These are phyloP conservation scores for Pristionchus fissidentatus DNA, from an alignment of 2,888 invertebrate genomes.

Conservation along the genomic window DNA sequence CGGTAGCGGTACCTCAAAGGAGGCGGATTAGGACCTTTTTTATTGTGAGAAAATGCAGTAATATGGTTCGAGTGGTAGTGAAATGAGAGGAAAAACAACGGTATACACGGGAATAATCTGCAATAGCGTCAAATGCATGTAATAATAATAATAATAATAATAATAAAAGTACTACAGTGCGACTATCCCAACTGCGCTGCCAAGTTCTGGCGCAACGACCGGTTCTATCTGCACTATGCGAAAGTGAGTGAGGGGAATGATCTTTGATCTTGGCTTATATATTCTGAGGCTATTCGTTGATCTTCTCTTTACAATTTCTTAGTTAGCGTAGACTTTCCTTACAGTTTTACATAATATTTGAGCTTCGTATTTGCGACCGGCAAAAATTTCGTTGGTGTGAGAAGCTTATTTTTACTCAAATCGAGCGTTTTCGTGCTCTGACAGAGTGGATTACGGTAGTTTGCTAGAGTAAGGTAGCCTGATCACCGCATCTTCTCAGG, in stretches of 20 bases:
- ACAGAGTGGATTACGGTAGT: no score
- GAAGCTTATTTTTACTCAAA: no score
- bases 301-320: no score
- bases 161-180: slow-evolving; percentile 16
- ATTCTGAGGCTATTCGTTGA: not conserved
- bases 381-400: no score
- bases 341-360: no score
- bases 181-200: slow-evolving; percentile 44
- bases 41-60: not conserved
- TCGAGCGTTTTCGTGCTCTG: no score
- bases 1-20: not conserved
- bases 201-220: slow-evolving; percentile 67
- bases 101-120: not conserved
- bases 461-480: no score
- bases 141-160: not conserved
- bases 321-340: no score
- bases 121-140: not conserved
- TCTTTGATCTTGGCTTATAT: slow-evolving; percentile 43
- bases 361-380: not conserved
- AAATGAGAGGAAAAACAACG: not conserved
- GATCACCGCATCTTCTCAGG: not conserved
- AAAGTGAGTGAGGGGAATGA: slow-evolving; percentile 40
- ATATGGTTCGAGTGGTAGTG: not conserved
- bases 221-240: slow-evolving; percentile 56
- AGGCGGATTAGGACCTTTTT: not conserved